These are phyloP conservation scores for Hoplodrina blanda DNA, from an alignment of 2,888 invertebrate genomes.

Conservation along the genomic window DNA sequence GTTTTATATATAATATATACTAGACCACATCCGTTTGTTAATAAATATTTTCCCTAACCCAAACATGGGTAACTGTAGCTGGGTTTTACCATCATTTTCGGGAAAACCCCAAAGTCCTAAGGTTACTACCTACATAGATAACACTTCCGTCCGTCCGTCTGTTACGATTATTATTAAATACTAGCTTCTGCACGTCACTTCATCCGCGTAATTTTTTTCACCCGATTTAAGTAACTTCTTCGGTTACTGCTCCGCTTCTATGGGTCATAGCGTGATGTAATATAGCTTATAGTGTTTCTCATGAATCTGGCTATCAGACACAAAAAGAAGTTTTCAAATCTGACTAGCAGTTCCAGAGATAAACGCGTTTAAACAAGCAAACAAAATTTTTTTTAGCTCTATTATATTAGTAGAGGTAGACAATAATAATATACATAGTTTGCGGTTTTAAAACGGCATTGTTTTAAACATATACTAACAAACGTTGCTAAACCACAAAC, in stretches of 20 bases:
- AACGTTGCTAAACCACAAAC: background rate
- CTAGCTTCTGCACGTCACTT: too few relatives aligned
- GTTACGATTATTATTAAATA: constrained; percentile 15
- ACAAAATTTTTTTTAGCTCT: too few relatives aligned
- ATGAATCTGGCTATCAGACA: too few relatives aligned
- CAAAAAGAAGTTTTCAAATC: too few relatives aligned
- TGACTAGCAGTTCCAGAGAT: too few relatives aligned
- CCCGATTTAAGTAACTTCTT: too few relatives aligned
- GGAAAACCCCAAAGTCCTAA: constrained; percentile 1
- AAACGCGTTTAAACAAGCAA: too few relatives aligned
- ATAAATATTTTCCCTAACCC: constrained; percentile 15
- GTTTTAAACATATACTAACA: background rate
- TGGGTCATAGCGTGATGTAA: too few relatives aligned
- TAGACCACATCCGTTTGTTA: background rate
- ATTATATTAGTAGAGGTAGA: background rate
- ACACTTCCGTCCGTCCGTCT: background rate
- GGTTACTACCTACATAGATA: background rate
- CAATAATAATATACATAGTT: background rate
- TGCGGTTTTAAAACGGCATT: constrained; percentile 28
- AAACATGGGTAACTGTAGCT: constrained; percentile 9
- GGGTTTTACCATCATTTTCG: constrained; percentile 18
- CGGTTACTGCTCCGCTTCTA: too few relatives aligned
- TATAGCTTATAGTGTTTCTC: too few relatives aligned
- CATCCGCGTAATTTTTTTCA: too few relatives aligned
- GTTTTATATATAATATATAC: background rate